Conservation (phyloP, 2,113 vertebrate genomes). For the Microcebus griseorufus region DNA sequence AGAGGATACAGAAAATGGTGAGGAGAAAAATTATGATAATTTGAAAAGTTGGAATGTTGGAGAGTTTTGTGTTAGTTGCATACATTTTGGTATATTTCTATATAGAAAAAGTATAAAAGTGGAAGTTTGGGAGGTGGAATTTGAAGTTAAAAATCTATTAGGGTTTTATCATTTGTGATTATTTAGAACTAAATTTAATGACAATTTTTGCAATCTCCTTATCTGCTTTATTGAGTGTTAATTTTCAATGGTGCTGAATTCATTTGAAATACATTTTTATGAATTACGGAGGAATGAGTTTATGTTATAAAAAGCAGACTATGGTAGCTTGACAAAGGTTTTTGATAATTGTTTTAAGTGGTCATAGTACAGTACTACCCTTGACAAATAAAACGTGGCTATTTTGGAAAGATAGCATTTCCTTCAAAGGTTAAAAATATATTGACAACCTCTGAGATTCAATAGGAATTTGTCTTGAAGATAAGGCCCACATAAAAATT, state of each 20-base stretch:
- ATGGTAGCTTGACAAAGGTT: conserved; percentile 56
- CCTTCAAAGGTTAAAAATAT: conserved; percentile 74
- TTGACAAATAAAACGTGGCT: conserved; percentile 66
- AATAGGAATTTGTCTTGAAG: conserved; percentile 71
- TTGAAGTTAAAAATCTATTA: conserved; percentile 24
- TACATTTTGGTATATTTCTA: neutral
- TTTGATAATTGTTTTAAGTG: conserved; percentile 61
- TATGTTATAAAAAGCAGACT: conserved; percentile 53
- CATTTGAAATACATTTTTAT: conserved; percentile 51
- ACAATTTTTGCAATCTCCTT: conserved; percentile 44
- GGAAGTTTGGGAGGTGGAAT: neutral
- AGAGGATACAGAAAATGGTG: neutral
- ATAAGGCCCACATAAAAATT: conserved; percentile 77
- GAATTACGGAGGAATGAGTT: conserved; percentile 64
- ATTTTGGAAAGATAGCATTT: conserved; percentile 75
- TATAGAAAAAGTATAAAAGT: neutral
- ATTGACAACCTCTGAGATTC: conserved; percentile 65
- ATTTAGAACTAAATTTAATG: conserved; percentile 61
- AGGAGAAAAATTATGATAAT: neutral
- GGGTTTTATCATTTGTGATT: neutral
- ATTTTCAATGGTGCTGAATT: conserved; percentile 43
- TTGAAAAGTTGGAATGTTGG: neutral
- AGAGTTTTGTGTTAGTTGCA: neutral
- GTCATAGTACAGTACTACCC: conserved; percentile 37
- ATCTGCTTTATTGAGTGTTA: conserved; percentile 46